These are phyloP conservation scores for Tenthredo mesomela DNA, from an alignment of 2,888 invertebrate species.

Conservation along the genomic window DNA sequence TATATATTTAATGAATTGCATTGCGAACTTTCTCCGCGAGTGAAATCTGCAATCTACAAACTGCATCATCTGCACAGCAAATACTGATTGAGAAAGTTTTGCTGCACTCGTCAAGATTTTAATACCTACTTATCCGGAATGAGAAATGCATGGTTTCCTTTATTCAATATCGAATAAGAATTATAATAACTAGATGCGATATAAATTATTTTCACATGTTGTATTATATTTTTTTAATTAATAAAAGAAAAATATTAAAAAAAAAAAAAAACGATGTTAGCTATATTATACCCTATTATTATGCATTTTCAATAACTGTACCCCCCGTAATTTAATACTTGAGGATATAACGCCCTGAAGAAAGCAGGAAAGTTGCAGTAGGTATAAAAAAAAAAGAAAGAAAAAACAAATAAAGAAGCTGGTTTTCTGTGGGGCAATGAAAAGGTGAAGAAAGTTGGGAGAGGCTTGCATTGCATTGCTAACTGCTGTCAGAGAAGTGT, in stretches of 20 bases:
- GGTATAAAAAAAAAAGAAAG: not conserved
- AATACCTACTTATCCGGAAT: not conserved
- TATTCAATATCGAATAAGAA: not conserved
- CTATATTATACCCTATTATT: not conserved
- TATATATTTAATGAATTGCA: not conserved
- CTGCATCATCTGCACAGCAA: not conserved
- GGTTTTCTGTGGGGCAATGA: not conserved
- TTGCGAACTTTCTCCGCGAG: not conserved
- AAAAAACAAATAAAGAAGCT: constrained; percentile 43
- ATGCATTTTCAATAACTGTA: not conserved
- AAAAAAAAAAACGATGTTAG: not conserved
- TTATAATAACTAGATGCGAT: not conserved
- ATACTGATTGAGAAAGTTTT: constrained; percentile 13
- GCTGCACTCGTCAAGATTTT: constrained; percentile 18
- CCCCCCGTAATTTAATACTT: not conserved
- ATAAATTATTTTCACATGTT: not conserved
- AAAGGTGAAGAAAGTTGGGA: constrained; percentile 54
- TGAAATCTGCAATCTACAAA: constrained; percentile 21
- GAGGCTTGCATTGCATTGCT: constrained; percentile 57
- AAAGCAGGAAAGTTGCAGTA: constrained; percentile 59
- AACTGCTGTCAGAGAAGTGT: constrained; percentile 53
- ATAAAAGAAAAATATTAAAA: not conserved
- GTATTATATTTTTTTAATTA: not conserved
- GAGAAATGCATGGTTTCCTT: not conserved
- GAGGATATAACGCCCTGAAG: constrained; percentile 31